Evolutionary conservation across 1,140 invertebrate species (phyloP).

Genomic region (Tetraneura akinire): DNA sequence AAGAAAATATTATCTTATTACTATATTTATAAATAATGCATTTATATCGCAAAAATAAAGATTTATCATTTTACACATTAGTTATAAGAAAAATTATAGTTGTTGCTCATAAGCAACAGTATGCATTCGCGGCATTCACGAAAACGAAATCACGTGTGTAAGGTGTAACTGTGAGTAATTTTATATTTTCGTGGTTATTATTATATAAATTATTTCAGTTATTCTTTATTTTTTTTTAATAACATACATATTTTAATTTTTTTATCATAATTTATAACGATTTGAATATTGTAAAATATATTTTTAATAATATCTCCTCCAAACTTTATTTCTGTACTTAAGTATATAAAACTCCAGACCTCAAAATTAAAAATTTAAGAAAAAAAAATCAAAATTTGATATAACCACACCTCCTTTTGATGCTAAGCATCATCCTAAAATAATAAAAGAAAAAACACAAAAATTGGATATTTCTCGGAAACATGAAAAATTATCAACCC

Average conservation of each 20-base stretch:
- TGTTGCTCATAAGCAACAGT: background rate
- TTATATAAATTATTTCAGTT: too few relatives aligned
- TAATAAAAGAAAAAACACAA: background rate
- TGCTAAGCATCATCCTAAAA: background rate
- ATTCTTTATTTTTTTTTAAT: too few relatives aligned
- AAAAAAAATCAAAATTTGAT: background rate
- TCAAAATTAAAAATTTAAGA: conserved; percentile 21
- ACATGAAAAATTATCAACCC: background rate
- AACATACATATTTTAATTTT: too few relatives aligned
- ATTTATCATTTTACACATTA: background rate
- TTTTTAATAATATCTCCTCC: background rate
- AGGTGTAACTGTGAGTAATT: too few relatives aligned
- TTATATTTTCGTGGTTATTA: too few relatives aligned
- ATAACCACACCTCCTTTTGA: conserved; percentile 2
- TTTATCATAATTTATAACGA: too few relatives aligned
- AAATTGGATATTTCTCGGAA: background rate
- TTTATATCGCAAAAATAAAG: background rate
- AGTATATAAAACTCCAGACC: conserved; percentile 9
- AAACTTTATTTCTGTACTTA: conserved; percentile 4
- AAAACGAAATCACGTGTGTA: background rate
- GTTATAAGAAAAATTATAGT: background rate
- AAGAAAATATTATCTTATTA: background rate
- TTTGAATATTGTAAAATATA: too few relatives aligned
- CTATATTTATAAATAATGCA: background rate
- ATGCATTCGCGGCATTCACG: background rate